Evolutionary conservation across 2,113 vertebrate species (phyloP).

Genomic region (Hystrix brachyura): DNA sequence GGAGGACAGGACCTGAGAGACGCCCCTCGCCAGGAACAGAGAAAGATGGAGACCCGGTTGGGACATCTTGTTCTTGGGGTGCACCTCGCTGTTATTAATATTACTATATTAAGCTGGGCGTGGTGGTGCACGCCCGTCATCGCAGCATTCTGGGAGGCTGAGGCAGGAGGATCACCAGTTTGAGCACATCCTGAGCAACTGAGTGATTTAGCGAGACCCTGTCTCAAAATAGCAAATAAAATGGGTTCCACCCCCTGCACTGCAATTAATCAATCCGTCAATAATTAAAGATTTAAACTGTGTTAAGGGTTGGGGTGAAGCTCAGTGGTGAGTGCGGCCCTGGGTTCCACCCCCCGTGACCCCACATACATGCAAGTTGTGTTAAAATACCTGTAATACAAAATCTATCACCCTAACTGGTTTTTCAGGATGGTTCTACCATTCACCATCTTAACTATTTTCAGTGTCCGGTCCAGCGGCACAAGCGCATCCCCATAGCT

Average conservation of each 20-base stretch:
- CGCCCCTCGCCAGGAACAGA: neutral
- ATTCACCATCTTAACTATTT: neutral
- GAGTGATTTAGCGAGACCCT: neutral
- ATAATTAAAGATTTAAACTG: neutral
- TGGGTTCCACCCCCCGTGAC: neutral
- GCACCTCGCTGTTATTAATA: neutral
- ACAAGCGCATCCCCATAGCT: neutral
- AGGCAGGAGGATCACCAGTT: neutral
- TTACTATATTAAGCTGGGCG: neutral
- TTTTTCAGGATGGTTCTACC: neutral
- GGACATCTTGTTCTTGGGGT: neutral
- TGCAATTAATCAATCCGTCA: neutral
- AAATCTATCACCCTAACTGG: neutral
- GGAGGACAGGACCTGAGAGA: rapidly evolving
- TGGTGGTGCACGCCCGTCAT: neutral
- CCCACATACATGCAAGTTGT: neutral
- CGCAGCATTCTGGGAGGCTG: neutral
- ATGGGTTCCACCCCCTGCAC: neutral
- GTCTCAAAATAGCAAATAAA: neutral
- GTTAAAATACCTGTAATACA: neutral
- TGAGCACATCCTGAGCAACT: neutral
- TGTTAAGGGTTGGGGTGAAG: neutral
- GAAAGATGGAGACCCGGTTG: neutral
- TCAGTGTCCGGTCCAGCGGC: neutral
- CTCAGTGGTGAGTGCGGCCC: neutral